Evolutionary conservation across 35 echinoderm and acorn worm species (phyloP).

Genomic region (Ophiothrix spiculata): DNA sequence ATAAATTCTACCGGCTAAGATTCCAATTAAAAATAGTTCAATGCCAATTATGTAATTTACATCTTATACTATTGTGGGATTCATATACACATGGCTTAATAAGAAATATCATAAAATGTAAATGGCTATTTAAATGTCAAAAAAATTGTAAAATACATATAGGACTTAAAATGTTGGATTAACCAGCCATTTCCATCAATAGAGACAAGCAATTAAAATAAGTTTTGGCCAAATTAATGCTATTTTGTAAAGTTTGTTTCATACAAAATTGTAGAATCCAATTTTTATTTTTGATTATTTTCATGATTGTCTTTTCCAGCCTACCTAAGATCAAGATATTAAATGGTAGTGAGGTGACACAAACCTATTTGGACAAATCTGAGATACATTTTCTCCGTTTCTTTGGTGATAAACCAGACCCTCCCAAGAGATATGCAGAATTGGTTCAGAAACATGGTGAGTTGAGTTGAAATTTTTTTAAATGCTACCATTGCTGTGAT

Average conservation of each 20-base stretch:
- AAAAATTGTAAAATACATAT: no score
- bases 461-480: neutral
- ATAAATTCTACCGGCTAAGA: no score
- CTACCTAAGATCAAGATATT: slow-evolving; percentile 65
- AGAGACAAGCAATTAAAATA: neutral
- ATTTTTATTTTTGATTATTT: neutral
- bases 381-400: slow-evolving; percentile 61
- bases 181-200: neutral
- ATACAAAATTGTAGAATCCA: neutral
- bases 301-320: slow-evolving; percentile 22
- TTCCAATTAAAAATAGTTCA: no score
- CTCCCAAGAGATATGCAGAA: slow-evolving; percentile 49
- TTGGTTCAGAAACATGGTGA: slow-evolving; percentile 84
- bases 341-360: slow-evolving; percentile 84
- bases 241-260: neutral
- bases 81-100: neutral
- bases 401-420: slow-evolving; percentile 35
- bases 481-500: no score
- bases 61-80: neutral
- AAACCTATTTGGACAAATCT: slow-evolving; percentile 63
- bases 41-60: slow-evolving; percentile 5
- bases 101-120: neutral
- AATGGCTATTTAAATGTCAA: neutral
- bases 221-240: neutral
- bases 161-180: neutral